phyloP scores from a whole-genome alignment of 2,888 invertebrate species.

The Eueremaeus valkanovi region DNA sequence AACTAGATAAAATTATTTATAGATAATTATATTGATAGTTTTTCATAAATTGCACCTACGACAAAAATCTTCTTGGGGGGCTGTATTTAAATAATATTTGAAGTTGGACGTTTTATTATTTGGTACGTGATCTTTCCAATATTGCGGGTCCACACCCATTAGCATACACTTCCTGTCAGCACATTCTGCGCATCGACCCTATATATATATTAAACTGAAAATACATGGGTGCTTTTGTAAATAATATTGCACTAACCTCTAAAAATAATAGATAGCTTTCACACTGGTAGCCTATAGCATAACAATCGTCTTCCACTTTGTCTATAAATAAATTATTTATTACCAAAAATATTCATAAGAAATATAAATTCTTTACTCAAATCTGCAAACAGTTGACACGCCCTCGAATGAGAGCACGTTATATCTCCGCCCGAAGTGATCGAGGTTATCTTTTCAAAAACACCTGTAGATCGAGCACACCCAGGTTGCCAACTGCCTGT shows the following conservation, averaged over 20 bases:
- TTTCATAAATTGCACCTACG: background rate
- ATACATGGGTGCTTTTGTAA: no score
- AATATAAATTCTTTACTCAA: background rate
- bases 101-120: background rate
- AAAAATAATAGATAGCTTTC: background rate
- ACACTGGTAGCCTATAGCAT: background rate
- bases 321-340: background rate
- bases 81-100: conserved; percentile 2
- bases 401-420: background rate
- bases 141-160: background rate
- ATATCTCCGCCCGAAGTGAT: background rate
- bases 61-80: background rate
- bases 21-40: background rate
- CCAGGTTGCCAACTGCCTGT: conserved; percentile 1
- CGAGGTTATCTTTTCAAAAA: background rate
- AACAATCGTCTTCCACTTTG: background rate
- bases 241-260: no score
- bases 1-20: no score
- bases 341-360: background rate
- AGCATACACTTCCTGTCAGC: background rate
- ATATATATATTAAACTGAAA: no score
- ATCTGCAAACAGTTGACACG: background rate
- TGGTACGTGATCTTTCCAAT: background rate
- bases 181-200: conserved; percentile 9
- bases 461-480: background rate